phyloP scores from a whole-genome alignment of 2,797 vertebrate genomes.

The Adrianichthys oophorus region DNA sequence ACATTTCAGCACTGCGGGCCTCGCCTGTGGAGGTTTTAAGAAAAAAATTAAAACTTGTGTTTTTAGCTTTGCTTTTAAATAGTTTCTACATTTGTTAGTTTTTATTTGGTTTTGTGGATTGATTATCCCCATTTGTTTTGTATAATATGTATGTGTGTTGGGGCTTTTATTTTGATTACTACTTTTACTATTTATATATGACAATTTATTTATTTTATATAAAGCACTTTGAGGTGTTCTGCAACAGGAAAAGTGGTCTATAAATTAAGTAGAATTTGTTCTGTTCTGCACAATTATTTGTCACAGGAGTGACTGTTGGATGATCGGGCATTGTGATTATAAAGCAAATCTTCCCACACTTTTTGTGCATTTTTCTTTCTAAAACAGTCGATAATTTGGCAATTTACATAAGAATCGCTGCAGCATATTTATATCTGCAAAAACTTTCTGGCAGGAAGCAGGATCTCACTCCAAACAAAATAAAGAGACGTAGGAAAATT shows the following conservation, averaged over 20 bases:
- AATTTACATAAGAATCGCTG: conserved; percentile 2
- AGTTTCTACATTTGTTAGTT: too few relatives aligned
- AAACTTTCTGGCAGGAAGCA: conserved; percentile 5
- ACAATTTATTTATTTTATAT: too few relatives aligned
- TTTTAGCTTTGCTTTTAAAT: too few relatives aligned
- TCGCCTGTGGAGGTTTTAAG: too few relatives aligned
- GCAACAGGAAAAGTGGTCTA: neutral
- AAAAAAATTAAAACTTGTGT: too few relatives aligned
- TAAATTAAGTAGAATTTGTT: neutral
- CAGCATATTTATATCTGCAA: conserved; percentile 8
- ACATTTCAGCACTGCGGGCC: too few relatives aligned
- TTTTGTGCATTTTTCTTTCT: neutral
- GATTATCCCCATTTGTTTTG: too few relatives aligned
- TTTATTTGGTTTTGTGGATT: too few relatives aligned
- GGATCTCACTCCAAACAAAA: conserved; percentile 13
- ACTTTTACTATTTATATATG: too few relatives aligned
- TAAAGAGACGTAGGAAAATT: conserved; percentile 15
- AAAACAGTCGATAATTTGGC: neutral
- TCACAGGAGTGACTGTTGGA: neutral
- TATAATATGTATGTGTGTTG: too few relatives aligned
- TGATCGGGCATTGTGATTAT: neutral
- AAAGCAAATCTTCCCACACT: neutral
- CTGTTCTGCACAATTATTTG: conserved; percentile 1
- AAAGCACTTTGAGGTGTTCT: neutral
- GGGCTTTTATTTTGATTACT: too few relatives aligned